phyloP scores from a whole-genome alignment of 2,797 vertebrate species.

The Muraenolepis orangiensis region DNA sequence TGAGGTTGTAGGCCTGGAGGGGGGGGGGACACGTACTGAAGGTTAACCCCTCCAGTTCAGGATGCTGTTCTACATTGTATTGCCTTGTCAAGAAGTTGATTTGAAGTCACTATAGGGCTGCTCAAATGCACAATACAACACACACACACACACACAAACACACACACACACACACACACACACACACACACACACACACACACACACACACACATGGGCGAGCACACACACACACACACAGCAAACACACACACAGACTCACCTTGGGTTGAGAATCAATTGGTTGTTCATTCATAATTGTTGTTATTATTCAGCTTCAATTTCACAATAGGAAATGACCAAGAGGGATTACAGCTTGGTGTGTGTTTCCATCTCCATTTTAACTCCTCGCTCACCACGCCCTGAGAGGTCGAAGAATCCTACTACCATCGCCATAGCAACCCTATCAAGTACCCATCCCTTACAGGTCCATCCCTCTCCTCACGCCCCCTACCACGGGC shows the following conservation, averaged over 20 bases:
- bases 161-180: too few species aligned
- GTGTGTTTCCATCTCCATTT: background rate
- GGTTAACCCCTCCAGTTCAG: background rate
- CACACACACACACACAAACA: too few species aligned
- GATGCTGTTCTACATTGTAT: background rate
- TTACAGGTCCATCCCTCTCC: background rate
- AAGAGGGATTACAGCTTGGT: background rate
- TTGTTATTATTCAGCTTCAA: background rate
- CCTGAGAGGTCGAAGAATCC: background rate
- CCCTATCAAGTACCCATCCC: background rate
- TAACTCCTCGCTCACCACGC: background rate
- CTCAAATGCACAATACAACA: too few species aligned
- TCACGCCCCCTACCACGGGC: too few species aligned
- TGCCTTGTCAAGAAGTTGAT: background rate
- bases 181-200: too few species aligned
- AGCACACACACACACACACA: too few species aligned
- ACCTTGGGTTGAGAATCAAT: background rate
- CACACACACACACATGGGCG: too few species aligned
- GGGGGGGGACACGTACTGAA: background rate
- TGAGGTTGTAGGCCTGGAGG: conserved; percentile 87
- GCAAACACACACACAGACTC: too few species aligned
- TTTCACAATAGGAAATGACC: background rate
- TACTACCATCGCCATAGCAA: background rate
- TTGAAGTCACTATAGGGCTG: too few species aligned
- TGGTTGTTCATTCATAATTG: background rate